A percentile compares a stretch with the other conserved stretches of the same genome.
phyloP scores from a whole-genome alignment of 2,888 invertebrate species.

The Hipparchia sbordonii region DNA sequence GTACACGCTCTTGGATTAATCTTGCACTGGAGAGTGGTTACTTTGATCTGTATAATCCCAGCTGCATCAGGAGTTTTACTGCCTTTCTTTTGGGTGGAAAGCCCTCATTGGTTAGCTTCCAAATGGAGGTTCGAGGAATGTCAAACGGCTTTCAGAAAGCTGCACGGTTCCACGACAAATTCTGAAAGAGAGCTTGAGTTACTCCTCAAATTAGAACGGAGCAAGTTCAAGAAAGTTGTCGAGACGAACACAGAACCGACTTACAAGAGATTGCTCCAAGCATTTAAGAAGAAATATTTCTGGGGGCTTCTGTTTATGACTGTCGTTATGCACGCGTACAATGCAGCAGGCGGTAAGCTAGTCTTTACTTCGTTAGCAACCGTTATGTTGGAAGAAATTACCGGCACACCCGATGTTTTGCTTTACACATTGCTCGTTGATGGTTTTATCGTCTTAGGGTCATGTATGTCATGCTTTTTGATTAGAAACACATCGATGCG shows the following conservation, averaged over 20 bases:
- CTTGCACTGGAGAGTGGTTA: constrained; percentile 40
- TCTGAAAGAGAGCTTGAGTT: constrained; percentile 38
- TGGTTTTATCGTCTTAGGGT: constrained; percentile 15
- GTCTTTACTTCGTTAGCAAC: constrained; percentile 37
- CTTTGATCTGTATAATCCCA: constrained; percentile 34
- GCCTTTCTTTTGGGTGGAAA: constrained; percentile 40
- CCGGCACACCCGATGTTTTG: constrained; percentile 12
- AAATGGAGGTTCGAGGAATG: constrained; percentile 41
- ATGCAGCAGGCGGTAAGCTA: constrained; percentile 37
- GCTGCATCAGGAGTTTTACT: constrained; percentile 29
- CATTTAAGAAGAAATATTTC: constrained; percentile 35
- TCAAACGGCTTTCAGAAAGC: constrained; percentile 26
- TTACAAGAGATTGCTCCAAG: constrained; percentile 21
- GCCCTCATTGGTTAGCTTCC: constrained; percentile 43
- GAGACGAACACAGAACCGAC: constrained; percentile 11
- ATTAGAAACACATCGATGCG: constrained; percentile 20
- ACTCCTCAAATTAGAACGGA: constrained; percentile 37
- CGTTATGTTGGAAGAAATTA: constrained; percentile 24
- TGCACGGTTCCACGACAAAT: constrained; percentile 29
- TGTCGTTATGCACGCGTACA: constrained; percentile 29
- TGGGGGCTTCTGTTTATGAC: constrained; percentile 34
- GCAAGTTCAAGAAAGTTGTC: constrained; percentile 25
- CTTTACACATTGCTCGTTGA: constrained; percentile 21
- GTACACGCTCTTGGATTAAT: constrained; percentile 35
- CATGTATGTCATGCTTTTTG: constrained; percentile 21